A percentile compares a stretch with the other conserved stretches of the same genome.
phyloP scores from a whole-genome alignment of 2,888 invertebrate genomes.

The Meteorus cinctellus region DNA sequence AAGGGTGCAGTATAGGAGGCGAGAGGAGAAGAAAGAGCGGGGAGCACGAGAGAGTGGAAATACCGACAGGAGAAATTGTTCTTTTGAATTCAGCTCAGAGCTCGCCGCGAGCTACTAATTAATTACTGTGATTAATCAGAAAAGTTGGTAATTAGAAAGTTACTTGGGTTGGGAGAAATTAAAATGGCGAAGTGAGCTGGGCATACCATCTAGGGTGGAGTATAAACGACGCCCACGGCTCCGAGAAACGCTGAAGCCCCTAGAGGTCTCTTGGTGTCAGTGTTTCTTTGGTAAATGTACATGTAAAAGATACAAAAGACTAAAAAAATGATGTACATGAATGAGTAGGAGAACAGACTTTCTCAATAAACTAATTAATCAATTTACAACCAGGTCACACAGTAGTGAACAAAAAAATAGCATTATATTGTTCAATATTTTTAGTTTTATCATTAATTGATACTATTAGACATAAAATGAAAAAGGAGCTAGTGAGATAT shows the following conservation, averaged over 20 bases:
- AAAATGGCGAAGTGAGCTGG: slow-evolving; percentile 71
- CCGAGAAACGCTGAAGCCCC: slow-evolving; percentile 10
- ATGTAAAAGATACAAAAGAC: slow-evolving; percentile 36
- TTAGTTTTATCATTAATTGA: not conserved
- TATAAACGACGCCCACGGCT: slow-evolving; percentile 51
- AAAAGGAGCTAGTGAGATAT: too few species aligned
- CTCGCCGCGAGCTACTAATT: slow-evolving; percentile 73
- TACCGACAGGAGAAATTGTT: slow-evolving; percentile 45
- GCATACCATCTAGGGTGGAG: slow-evolving; percentile 40
- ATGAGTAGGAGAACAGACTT: slow-evolving; percentile 61
- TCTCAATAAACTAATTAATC: slow-evolving; percentile 73
- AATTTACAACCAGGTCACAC: slow-evolving; percentile 62
- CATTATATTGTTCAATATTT: not conserved
- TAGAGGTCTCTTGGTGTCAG: slow-evolving; percentile 4
- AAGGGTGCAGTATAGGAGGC: slow-evolving; percentile 13
- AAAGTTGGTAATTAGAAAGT: slow-evolving; percentile 78
- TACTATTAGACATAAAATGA: too few species aligned
- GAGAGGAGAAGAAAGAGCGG: slow-evolving; percentile 6
- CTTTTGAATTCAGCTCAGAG: slow-evolving; percentile 40
- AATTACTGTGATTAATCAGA: slow-evolving; percentile 79
- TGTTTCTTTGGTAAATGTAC: too few species aligned
- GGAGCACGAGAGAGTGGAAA: slow-evolving; percentile 40
- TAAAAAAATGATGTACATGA: slow-evolving; percentile 51
- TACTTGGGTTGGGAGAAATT: slow-evolving; percentile 74
- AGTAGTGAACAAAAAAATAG: not conserved